These are phyloP conservation scores for Fukomys damarensis DNA, from an alignment of 2,113 vertebrate genomes.

Conservation along the genomic window DNA sequence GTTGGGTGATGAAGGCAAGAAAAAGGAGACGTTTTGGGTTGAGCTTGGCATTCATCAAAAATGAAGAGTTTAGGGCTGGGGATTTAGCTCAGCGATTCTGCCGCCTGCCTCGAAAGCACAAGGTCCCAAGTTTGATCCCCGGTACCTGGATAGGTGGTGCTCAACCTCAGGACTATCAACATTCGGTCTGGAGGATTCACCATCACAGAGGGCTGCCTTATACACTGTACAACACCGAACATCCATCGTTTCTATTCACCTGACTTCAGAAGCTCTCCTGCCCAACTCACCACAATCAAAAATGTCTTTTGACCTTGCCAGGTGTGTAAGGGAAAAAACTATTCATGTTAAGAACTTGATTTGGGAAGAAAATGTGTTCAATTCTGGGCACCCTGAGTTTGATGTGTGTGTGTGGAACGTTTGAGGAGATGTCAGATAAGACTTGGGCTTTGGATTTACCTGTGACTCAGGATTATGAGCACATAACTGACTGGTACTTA, in stretches of 20 bases:
- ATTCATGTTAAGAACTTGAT: background rate
- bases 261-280: no score
- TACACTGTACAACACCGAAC: background rate
- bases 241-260: background rate
- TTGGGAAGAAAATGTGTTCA: background rate
- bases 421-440: background rate
- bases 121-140: no score
- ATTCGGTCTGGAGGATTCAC: background rate
- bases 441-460: background rate
- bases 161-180: no score
- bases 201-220: background rate
- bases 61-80: no score
- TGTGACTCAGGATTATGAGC: background rate
- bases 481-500: background rate
- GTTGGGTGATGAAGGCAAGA: background rate
- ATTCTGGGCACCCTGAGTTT: background rate
- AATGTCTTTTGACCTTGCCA: background rate
- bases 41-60: background rate
- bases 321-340: background rate
- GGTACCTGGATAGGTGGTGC: background rate
- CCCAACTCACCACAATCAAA: background rate
- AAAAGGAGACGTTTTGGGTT: background rate
- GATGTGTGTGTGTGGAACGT: background rate
- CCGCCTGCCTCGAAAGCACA: no score
- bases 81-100: no score